phyloP scores from a whole-genome alignment of 2,888 invertebrate species.

The Acleris holmiana region DNA sequence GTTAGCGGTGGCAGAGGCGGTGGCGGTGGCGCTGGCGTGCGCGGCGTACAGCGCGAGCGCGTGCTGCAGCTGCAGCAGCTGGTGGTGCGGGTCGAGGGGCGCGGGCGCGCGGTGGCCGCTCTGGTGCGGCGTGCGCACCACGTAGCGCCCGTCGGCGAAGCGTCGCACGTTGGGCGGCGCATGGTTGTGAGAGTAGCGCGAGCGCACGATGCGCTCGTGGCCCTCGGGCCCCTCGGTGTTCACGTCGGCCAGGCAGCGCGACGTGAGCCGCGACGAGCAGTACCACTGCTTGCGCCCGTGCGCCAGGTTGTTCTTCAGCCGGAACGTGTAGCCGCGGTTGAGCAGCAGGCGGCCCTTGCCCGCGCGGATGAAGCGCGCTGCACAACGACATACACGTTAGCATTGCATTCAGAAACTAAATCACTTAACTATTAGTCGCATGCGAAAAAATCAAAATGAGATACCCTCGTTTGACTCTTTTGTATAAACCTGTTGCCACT shows the following conservation, averaged over 20 bases:
- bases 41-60: constrained; percentile 78
- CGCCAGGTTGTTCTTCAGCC: constrained; percentile 79
- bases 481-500: not conserved
- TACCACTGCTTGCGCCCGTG: constrained; percentile 82
- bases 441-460: constrained; percentile 18
- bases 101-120: constrained; percentile 79
- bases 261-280: constrained; percentile 77
- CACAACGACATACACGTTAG: constrained; percentile 48
- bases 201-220: constrained; percentile 79
- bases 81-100: constrained; percentile 77
- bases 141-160: constrained; percentile 78
- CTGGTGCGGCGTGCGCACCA: constrained; percentile 80
- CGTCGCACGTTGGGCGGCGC: constrained; percentile 80
- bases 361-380: constrained; percentile 80
- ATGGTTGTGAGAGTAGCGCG: constrained; percentile 79
- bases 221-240: constrained; percentile 81
- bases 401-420: constrained; percentile 30
- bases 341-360: constrained; percentile 77
- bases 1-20: constrained; percentile 56
- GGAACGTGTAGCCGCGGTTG: constrained; percentile 79
- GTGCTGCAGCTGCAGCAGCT: constrained; percentile 78
- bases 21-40: constrained; percentile 71
- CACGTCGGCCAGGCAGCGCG: constrained; percentile 78
- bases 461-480: constrained; percentile 19
- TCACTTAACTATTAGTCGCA: constrained; percentile 6